Conservation (phyloP, 1,140 invertebrate species). For the Drosophila funebris region DNA sequence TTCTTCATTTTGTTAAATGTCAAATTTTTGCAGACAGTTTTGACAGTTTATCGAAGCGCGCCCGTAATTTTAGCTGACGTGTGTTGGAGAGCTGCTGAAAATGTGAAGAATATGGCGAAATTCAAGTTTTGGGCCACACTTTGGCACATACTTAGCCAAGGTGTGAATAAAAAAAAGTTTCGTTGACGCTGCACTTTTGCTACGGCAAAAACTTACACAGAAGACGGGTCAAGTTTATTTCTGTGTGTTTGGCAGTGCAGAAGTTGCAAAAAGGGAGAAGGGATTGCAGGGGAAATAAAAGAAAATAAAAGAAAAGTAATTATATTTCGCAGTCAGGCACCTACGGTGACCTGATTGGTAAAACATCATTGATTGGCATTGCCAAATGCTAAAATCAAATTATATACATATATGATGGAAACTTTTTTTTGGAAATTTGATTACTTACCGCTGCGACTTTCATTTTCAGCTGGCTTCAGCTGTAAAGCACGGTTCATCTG, state of each 20-base stretch:
- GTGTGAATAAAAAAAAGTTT: constrained; percentile 61
- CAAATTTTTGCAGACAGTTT: constrained; percentile 82
- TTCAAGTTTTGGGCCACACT: constrained; percentile 28
- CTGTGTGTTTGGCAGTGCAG: constrained; percentile 24
- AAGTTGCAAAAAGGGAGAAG: too few relatives aligned
- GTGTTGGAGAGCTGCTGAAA: constrained; percentile 75
- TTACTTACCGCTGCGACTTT: constrained; percentile 97
- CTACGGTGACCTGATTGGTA: constrained; percentile 57
- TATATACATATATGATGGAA: constrained; percentile 10
- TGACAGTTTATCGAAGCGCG: constrained; percentile 81
- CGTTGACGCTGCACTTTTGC: constrained; percentile 64
- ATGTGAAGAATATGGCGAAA: not conserved
- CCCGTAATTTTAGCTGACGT: constrained; percentile 78
- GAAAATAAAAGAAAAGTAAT: constrained; percentile 47
- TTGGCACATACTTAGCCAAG: constrained; percentile 37
- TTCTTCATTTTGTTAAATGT: constrained; percentile 77
- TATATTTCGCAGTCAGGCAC: constrained; percentile 69
- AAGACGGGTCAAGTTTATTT: constrained; percentile 68
- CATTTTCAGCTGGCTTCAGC: constrained; percentile 99
- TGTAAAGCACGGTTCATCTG: constrained; percentile 99
- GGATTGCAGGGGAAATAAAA: not conserved
- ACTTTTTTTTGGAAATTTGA: constrained; percentile 50
- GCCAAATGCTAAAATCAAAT: constrained; percentile 41
- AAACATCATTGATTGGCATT: constrained; percentile 70
- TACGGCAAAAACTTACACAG: constrained; percentile 52